Evolutionary conservation across 1,140 invertebrate genomes (phyloP).

Genomic region (Pantala flavescens): DNA sequence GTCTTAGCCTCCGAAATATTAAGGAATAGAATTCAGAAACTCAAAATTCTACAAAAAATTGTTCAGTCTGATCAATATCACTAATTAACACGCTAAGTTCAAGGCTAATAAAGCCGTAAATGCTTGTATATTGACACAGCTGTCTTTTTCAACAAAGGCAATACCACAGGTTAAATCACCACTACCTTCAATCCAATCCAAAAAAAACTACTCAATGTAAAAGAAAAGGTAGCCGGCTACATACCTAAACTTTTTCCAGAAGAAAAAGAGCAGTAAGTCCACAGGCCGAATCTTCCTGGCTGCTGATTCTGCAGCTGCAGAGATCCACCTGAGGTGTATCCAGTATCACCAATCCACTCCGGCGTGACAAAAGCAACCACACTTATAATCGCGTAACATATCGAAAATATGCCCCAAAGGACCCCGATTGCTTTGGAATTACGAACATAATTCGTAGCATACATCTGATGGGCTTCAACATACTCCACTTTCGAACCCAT

Average conservation of each 20-base stretch:
- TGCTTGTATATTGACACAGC: too few relatives aligned
- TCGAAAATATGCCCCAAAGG: conserved; percentile 91
- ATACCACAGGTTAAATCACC: too few relatives aligned
- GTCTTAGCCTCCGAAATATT: too few relatives aligned
- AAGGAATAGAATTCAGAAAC: too few relatives aligned
- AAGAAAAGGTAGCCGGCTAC: neutral
- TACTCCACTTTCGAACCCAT: conserved; percentile 87
- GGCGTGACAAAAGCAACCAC: conserved; percentile 91
- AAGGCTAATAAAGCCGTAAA: too few relatives aligned
- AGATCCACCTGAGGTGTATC: conserved; percentile 3
- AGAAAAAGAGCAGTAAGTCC: conserved; percentile 61
- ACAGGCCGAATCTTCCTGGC: conserved; percentile 85
- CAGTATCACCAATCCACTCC: conserved; percentile 79
- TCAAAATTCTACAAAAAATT: too few relatives aligned
- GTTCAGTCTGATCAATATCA: too few relatives aligned
- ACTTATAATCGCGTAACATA: conserved; percentile 92
- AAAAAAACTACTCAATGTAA: too few relatives aligned
- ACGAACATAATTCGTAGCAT: conserved; percentile 84
- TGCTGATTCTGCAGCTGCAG: conserved; percentile 56
- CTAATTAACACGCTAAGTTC: too few relatives aligned
- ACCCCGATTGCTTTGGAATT: conserved; percentile 95
- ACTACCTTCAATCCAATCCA: too few relatives aligned
- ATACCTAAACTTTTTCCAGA: neutral
- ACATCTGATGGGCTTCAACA: conserved; percentile 76
- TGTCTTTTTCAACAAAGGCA: too few relatives aligned